These are phyloP conservation scores for Hylia prasina DNA, from an alignment of 2,113 vertebrate species.

Conservation along the genomic window DNA sequence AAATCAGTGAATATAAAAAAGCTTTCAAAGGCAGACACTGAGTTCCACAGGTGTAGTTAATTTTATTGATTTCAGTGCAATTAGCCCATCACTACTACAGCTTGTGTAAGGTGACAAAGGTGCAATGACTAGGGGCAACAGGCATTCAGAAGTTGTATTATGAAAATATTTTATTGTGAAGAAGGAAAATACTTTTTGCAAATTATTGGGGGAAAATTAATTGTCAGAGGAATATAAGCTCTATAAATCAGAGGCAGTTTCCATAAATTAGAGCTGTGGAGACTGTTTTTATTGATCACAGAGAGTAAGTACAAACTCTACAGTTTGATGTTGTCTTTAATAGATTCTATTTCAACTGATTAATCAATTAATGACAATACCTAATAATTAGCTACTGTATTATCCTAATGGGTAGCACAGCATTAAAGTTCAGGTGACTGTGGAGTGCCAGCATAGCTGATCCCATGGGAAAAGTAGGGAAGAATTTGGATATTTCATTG, in stretches of 20 bases:
- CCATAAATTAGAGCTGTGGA: not conserved
- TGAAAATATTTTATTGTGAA: not conserved
- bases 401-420: not conserved
- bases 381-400: not conserved
- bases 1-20: not conserved
- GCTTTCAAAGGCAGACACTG: not conserved
- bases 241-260: not conserved
- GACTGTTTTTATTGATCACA: not conserved
- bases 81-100: not conserved
- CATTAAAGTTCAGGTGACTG: not conserved
- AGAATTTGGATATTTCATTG: not conserved
- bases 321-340: not conserved
- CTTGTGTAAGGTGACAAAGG: not conserved
- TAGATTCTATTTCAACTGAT: not conserved
- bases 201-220: not conserved
- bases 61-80: not conserved
- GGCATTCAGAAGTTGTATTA: not conserved
- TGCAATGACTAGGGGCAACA: not conserved
- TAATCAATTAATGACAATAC: not conserved
- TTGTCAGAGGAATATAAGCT: not conserved
- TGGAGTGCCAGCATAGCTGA: not conserved
- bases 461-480: not conserved
- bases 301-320: not conserved
- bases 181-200: not conserved
- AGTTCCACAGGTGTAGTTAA: not conserved